phyloP scores from a whole-genome alignment of 2,113 vertebrate species.

The Dromiciops gliroides region DNA sequence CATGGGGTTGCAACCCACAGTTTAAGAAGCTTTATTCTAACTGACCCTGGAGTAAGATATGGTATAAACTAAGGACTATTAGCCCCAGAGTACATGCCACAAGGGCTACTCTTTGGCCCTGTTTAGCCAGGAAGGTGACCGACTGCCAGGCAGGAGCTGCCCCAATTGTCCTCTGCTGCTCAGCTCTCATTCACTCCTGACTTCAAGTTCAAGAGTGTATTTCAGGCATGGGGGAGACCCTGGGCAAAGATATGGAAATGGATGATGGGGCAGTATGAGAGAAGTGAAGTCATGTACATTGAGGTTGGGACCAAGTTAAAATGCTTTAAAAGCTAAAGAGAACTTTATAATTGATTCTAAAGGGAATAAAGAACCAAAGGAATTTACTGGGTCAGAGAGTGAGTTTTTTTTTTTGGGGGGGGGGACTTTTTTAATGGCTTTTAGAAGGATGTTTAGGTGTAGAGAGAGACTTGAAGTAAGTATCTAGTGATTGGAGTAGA shows the following conservation, averaged over 20 bases:
- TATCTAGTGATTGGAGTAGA: background rate
- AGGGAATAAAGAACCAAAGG: background rate
- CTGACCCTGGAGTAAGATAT: background rate
- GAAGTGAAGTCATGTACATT: background rate
- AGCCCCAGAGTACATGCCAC: conserved; percentile 8
- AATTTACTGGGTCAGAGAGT: background rate
- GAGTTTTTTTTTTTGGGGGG: no score
- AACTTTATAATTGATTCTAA: background rate
- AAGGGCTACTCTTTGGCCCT: background rate
- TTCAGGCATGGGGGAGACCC: background rate
- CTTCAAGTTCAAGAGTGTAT: background rate
- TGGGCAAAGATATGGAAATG: background rate
- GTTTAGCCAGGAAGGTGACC: background rate
- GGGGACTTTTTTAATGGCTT: background rate
- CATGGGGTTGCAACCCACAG: no score
- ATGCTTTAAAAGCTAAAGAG: background rate
- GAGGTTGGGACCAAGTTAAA: background rate
- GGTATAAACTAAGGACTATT: conserved; percentile 1
- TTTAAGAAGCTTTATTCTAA: no score
- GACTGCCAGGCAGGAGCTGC: background rate
- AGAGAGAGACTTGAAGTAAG: background rate
- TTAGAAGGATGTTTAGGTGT: background rate
- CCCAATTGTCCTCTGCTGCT: background rate
- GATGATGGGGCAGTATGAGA: background rate
- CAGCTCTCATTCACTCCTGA: background rate